These are phyloP conservation scores for Drosophila albomicans DNA, from an alignment of 1,140 invertebrate species.

Conservation along the genomic window DNA sequence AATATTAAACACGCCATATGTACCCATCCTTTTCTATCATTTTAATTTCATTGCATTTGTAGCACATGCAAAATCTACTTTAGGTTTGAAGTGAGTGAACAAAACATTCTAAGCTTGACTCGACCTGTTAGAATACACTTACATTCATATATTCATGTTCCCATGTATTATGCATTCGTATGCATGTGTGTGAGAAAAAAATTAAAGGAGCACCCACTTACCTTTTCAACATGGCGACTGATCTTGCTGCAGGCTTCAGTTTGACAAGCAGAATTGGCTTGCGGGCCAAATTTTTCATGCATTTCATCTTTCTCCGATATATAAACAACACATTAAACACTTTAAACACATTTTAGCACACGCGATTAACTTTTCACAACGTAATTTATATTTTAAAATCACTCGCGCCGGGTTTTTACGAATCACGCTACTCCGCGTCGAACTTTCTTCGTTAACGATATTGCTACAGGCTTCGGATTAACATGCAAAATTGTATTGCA, in stretches of 20 bases:
- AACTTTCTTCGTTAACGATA: background rate
- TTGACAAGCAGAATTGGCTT: background rate
- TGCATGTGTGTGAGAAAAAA: no score
- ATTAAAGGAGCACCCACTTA: background rate
- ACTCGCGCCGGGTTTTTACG: background rate
- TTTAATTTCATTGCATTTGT: background rate
- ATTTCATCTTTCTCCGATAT: no score
- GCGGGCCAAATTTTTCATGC: background rate
- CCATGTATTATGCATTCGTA: no score
- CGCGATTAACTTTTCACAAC: background rate
- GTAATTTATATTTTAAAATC: background rate
- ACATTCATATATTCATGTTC: no score
- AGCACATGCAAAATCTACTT: background rate
- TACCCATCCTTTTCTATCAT: no score
- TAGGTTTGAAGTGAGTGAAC: background rate
- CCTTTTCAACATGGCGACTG: background rate
- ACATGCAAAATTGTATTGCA: no score
- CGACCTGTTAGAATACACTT: background rate
- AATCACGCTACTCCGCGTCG: background rate
- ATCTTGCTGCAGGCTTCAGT: background rate
- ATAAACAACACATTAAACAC: background rate
- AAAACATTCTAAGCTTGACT: background rate
- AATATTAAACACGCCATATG: no score
- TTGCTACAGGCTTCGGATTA: background rate
- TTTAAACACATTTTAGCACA: background rate